A percentile compares a stretch with the other conserved stretches of the same genome.
phyloP scores from a whole-genome alignment of 2,797 vertebrate genomes.

The Melanotaenia nigrans region DNA sequence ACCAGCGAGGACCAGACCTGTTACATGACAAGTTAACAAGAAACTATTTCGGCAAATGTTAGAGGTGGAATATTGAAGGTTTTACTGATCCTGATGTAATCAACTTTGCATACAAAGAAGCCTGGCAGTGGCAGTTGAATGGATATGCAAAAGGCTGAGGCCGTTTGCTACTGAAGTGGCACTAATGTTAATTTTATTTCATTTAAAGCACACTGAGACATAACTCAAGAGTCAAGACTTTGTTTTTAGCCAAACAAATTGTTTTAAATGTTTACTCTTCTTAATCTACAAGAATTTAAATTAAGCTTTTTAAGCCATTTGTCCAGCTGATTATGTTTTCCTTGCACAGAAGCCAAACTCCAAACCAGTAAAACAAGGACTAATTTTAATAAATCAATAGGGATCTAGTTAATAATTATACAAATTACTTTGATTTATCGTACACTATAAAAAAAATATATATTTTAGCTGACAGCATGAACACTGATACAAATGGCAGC shows the following conservation, averaged over 20 bases:
- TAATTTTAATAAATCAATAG: not conserved
- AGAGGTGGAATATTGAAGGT: conserved; percentile 1
- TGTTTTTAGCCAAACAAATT: not conserved
- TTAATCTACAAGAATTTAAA: not conserved
- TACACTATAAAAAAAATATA: not conserved
- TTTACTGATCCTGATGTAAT: not conserved
- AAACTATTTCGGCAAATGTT: not conserved
- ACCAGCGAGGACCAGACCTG: not conserved
- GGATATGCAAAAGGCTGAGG: not conserved
- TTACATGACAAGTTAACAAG: not conserved
- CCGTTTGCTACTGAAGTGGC: not conserved
- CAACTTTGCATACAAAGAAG: not conserved
- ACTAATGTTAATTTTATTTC: not conserved
- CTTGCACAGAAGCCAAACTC: not conserved
- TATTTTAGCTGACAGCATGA: not conserved
- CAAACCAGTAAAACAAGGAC: not conserved
- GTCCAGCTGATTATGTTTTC: not conserved
- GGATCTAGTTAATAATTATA: not conserved
- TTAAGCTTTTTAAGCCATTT: not conserved
- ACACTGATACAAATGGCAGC: not conserved
- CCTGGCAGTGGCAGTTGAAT: not conserved
- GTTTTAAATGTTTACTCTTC: not conserved
- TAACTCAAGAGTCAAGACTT: not conserved
- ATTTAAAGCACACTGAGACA: not conserved
- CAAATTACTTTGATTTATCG: too few relatives aligned